Conservation (phyloP, 2,888 invertebrate species). For the Eledona agricola region DNA sequence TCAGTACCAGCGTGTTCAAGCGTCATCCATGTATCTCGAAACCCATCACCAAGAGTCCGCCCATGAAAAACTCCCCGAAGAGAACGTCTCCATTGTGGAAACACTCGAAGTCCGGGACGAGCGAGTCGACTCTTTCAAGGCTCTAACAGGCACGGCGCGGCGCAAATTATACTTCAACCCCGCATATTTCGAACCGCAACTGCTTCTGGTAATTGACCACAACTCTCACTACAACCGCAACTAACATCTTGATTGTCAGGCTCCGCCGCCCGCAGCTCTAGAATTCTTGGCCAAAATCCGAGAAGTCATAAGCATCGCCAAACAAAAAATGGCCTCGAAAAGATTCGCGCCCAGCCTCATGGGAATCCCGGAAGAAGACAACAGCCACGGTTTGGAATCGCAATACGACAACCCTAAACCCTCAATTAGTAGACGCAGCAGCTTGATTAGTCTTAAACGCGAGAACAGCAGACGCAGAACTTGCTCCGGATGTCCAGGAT, state of each 20-base stretch:
- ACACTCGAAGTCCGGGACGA: slow-evolving; percentile 75
- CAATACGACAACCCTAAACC: slow-evolving; percentile 61
- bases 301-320: slow-evolving; percentile 89
- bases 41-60: slow-evolving; percentile 65
- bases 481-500: slow-evolving; percentile 76
- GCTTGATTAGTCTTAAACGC: slow-evolving; percentile 68
- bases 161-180: slow-evolving; percentile 89
- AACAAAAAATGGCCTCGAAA: slow-evolving; percentile 86
- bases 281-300: slow-evolving; percentile 90
- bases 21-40: slow-evolving; percentile 41
- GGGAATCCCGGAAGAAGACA: slow-evolving; percentile 84
- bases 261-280: slow-evolving; percentile 89
- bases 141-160: slow-evolving; percentile 74
- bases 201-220: slow-evolving; percentile 74
- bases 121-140: slow-evolving; percentile 71
- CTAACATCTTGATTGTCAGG: slow-evolving; percentile 66
- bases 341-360: slow-evolving; percentile 80
- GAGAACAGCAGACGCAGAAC: slow-evolving; percentile 69
- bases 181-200: slow-evolving; percentile 88
- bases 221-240: slow-evolving; percentile 4
- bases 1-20: slow-evolving; percentile 39
- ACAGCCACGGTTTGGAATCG: slow-evolving; percentile 63
- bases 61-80: slow-evolving; percentile 81
- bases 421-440: slow-evolving; percentile 64
- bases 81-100: slow-evolving; percentile 86